Evolutionary conservation across 2,888 invertebrate species (phyloP).

Genomic region (Leuctra nigra): DNA sequence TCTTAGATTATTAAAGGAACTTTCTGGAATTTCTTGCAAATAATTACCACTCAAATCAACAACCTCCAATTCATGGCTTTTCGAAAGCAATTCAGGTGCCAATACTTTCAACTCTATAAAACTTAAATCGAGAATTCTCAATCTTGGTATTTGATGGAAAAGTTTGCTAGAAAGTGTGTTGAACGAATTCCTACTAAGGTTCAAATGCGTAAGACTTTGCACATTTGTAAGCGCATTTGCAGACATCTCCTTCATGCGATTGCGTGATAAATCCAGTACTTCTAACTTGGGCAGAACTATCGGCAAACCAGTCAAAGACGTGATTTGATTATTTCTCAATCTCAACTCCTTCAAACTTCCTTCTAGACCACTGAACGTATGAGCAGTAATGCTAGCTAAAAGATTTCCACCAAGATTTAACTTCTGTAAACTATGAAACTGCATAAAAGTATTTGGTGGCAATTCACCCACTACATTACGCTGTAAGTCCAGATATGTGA

Average conservation of each 20-base stretch:
- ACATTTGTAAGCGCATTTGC: slow-evolving; percentile 60
- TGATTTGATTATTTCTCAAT: slow-evolving; percentile 66
- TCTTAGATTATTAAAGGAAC: slow-evolving; percentile 66
- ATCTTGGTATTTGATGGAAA: slow-evolving; percentile 18
- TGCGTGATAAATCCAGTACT: slow-evolving; percentile 70
- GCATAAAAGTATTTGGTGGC: slow-evolving; percentile 68
- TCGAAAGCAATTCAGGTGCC: slow-evolving; percentile 63
- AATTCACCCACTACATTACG: slow-evolving; percentile 83
- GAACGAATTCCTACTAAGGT: slow-evolving; percentile 61
- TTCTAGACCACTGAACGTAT: slow-evolving; percentile 71
- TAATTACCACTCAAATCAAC: slow-evolving; percentile 50
- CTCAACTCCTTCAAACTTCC: slow-evolving; percentile 62
- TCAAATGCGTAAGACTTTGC: slow-evolving; percentile 60
- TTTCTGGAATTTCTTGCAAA: slow-evolving; percentile 69
- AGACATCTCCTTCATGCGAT: slow-evolving; percentile 65
- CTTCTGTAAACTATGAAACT: slow-evolving; percentile 62
- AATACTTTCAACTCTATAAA: slow-evolving; percentile 65
- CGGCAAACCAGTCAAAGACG: slow-evolving; percentile 57
- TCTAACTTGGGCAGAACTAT: slow-evolving; percentile 57
- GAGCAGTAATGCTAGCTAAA: slow-evolving; percentile 59
- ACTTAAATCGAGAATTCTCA: slow-evolving; percentile 61
- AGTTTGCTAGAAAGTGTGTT: slow-evolving; percentile 7
- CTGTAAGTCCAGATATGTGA: slow-evolving; percentile 66
- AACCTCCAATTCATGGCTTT: slow-evolving; percentile 55
- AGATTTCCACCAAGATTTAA: slow-evolving; percentile 77